phyloP scores from a whole-genome alignment of 1,140 invertebrate species.

The Microplitis mediator region DNA sequence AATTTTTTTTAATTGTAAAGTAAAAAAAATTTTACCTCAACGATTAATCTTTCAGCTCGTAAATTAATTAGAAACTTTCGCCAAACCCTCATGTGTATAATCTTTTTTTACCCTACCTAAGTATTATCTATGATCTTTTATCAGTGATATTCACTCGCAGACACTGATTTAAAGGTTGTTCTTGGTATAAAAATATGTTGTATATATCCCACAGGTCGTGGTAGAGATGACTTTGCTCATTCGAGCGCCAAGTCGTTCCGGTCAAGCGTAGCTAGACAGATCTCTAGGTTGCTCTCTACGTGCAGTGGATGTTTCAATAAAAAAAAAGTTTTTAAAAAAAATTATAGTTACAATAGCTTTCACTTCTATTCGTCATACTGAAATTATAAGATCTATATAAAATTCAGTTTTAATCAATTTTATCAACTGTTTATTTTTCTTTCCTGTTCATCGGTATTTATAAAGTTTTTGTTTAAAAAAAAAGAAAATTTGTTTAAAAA shows the following conservation, averaged over 20 bases:
- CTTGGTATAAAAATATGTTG: not conserved
- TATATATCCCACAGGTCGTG: not conserved
- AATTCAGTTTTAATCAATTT: not conserved
- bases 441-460: not conserved
- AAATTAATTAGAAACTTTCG: not conserved
- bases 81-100: too few relatives aligned
- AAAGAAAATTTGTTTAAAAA: not conserved
- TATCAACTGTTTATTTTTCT: not conserved
- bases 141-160: not conserved
- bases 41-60: too few relatives aligned
- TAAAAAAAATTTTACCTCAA: too few relatives aligned
- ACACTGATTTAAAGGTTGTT: conserved; percentile 9
- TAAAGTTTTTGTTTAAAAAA: not conserved
- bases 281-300: not conserved
- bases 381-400: not conserved
- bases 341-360: not conserved
- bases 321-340: too few relatives aligned
- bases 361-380: conserved; percentile 4
- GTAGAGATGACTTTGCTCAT: conserved; percentile 19
- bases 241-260: conserved; percentile 20
- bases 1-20: too few relatives aligned
- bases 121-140: conserved; percentile 8
- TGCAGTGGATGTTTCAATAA: too few relatives aligned
- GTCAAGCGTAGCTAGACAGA: conserved; percentile 19
- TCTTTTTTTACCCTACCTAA: not conserved